Evolutionary conservation across 2,888 invertebrate species (phyloP).

Genomic region (Epirrhoe alternata): DNA sequence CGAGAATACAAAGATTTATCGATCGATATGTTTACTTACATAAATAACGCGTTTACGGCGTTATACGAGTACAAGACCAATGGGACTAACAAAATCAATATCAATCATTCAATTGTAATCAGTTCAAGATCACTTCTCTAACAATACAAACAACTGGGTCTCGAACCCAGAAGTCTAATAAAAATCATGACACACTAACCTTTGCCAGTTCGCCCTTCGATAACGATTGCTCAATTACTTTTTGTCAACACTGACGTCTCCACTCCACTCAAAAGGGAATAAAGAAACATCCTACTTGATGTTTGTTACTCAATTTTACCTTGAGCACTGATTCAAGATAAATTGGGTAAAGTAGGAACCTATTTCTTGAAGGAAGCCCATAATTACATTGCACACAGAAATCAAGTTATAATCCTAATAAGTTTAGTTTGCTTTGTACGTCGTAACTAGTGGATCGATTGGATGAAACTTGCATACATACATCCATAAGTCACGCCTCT

Average conservation of each 20-base stretch:
- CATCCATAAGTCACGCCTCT: no score
- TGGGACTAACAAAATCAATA: not conserved
- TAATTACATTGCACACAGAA: not conserved
- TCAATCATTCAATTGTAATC: not conserved
- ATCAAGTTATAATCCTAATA: no score
- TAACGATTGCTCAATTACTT: slow-evolving; percentile 27
- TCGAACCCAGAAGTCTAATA: slow-evolving; percentile 19
- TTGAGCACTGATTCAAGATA: not conserved
- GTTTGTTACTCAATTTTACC: not conserved
- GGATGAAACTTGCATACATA: no score
- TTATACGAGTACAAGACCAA: no score
- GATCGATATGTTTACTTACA: no score
- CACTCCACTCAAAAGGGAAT: slow-evolving; percentile 5
- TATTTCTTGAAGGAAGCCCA: not conserved
- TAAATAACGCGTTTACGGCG: no score
- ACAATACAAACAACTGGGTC: not conserved
- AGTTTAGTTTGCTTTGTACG: no score
- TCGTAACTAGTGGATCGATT: no score
- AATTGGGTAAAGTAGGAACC: not conserved
- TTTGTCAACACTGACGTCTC: slow-evolving; percentile 18
- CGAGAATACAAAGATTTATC: no score
- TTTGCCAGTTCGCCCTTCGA: slow-evolving; percentile 24
- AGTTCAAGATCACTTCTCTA: slow-evolving; percentile 4
- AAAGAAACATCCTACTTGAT: slow-evolving; percentile 1
- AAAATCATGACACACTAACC: slow-evolving; percentile 38